Conservation (phyloP, 64 coral and sea anemone genomes). For the Pocillopora damicornis region DNA sequence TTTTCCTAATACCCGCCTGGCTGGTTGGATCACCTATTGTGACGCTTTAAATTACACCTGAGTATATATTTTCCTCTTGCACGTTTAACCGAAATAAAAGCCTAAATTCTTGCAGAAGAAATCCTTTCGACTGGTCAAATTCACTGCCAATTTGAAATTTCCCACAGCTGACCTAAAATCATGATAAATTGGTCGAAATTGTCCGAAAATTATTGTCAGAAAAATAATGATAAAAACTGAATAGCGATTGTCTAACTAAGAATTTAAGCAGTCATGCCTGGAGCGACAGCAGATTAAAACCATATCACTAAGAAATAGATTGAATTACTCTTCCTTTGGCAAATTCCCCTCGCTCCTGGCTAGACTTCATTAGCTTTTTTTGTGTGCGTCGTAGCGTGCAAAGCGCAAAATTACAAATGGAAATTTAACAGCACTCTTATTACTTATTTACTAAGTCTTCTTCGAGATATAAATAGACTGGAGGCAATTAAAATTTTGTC, state of each 20-base stretch:
- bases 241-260: not conserved
- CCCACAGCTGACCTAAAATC: too few relatives aligned
- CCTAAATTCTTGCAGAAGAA: too few relatives aligned
- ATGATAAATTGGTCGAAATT: too few relatives aligned
- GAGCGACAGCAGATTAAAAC: not conserved
- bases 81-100: too few relatives aligned
- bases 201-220: too few relatives aligned
- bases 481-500: not conserved
- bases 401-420: constrained; percentile 2
- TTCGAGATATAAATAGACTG: not conserved
- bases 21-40: too few relatives aligned
- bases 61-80: too few relatives aligned
- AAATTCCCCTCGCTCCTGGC: not conserved
- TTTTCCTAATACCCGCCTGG: too few relatives aligned
- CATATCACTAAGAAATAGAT: not conserved
- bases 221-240: too few relatives aligned
- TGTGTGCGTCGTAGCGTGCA: not conserved
- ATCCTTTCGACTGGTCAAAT: too few relatives aligned
- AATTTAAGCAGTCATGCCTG: not conserved
- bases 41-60: too few relatives aligned
- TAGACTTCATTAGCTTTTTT: not conserved
- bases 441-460: not conserved
- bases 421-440: not conserved
- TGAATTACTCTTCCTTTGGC: not conserved
- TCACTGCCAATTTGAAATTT: too few relatives aligned